A percentile compares a stretch with the other conserved stretches of the same genome.
These are phyloP conservation scores for Mythimna ferrago DNA, from an alignment of 2,888 invertebrate genomes.

Conservation along the genomic window DNA sequence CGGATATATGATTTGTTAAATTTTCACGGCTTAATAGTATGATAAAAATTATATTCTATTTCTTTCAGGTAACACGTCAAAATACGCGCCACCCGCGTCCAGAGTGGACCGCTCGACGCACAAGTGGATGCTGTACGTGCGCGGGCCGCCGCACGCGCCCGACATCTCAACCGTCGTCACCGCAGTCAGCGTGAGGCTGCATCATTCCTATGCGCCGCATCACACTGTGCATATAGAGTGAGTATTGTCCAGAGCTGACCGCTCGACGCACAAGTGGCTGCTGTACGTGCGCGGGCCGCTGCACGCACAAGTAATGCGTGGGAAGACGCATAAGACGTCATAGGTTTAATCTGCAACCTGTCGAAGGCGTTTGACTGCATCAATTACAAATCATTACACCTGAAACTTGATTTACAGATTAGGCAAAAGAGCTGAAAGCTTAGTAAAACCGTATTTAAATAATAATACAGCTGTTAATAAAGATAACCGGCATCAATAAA, in stretches of 20 bases:
- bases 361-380: background rate
- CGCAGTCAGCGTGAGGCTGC: constrained; percentile 95
- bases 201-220: constrained; percentile 96
- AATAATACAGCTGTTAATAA: background rate
- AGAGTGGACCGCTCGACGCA: constrained; percentile 94
- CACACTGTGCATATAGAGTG: constrained; percentile 95
- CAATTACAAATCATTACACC: background rate
- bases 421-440: background rate
- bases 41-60: background rate
- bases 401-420: background rate
- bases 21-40: no score
- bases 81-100: constrained; percentile 94
- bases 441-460: background rate
- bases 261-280: no score
- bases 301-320: background rate
- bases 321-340: background rate
- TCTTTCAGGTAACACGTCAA: constrained; percentile 94
- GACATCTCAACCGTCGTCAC: constrained; percentile 90
- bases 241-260: constrained; percentile 65
- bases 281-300: no score
- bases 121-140: constrained; percentile 97
- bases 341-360: background rate
- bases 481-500: background rate
- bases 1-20: no score
- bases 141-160: constrained; percentile 92